Evolutionary conservation across 2,888 invertebrate species (phyloP), one percentile per base, ranked within the genome.

Genomic region (Vannuccia rotundouncinata): DNA sequence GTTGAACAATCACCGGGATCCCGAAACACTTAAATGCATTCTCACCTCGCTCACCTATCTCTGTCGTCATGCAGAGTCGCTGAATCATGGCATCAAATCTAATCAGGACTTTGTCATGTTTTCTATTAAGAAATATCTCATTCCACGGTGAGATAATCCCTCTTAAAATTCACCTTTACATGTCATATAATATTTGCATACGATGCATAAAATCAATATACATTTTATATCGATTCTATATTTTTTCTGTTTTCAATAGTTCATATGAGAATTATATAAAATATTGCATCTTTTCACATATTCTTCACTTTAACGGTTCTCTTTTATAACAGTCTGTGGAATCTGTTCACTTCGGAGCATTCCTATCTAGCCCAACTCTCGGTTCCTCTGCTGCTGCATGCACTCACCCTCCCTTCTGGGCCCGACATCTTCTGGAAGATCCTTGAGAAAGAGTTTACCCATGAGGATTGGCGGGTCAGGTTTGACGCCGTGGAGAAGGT

Each of bases 401-500:
- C 95, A 86, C 92, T 98, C 82, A 95, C 96, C 0, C 90, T 99
- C 82, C 93, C 95, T 0, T 92, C 93, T 81, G 99, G 99, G 0
- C 93, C 94, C 0, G 96, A 97, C 87, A 93, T 95, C 74, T 94
- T 99, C 88, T 98, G 98, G 93, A 92, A 92, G 83, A 91, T 95
- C n/a, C 92, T 99, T 79, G 93, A 97, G 86, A 93, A 94, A 85
- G 94, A 95, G 86, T 99, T 98, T 89, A 95, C 95, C 84, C 92
- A 92, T 86, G 90, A 91, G 5, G 78, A 95, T 88, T 95, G 96
- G 93, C 91, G 92, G 83, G 91, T 92, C 25, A 90, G 99, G 83
- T 98, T 97, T 89, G 92, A 93, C 75, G 95, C 98, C 90, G 97
- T 98, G 59, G 99, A 98, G 89, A 91, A 95, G 83, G 95, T 96